Evolutionary conservation across 2,888 invertebrate species (phyloP), one percentile per base, ranked within the genome.

Genomic region (Zhuqinia jingwanae): DNA sequence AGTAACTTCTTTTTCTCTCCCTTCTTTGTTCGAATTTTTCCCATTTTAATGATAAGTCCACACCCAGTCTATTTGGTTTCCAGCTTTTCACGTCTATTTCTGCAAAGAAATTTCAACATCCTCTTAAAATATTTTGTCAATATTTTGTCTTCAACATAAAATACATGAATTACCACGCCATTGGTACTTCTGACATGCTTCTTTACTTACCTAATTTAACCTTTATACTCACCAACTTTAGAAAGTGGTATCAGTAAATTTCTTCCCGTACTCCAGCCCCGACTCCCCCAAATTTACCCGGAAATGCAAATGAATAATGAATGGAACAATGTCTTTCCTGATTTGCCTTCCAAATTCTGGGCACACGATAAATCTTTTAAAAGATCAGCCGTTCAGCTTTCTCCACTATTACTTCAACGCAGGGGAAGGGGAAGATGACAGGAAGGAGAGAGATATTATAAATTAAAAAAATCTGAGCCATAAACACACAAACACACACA

Each of bases 11-110:
- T 78, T 22, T 60, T 60, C 15, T 45, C 63, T 13, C 45, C 60
- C 63, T 78, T 78, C 30, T 25, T 45, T 25, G 63, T 30, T 42
- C 79, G 10, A n/a, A 65, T 20, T 30, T 79, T 79, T 13, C 79
- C 79, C 79, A 79, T 79, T 20, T 47, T 47, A 6, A 36, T 17
- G 15, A 30, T 15, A 25, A 11, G 25, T 25, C n/a, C n/a, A n/a
- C n/a, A n/a, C n/a, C n/a, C n/a, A n/a, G n/a, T n/a, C n/a, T n/a
- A n/a, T n/a, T n/a, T n/a, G 25, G 10, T 25, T 22, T 11, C 10
- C 10, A 58, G 22, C 56, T 22, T 56, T 56, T 56, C 17, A 20
- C 2, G n/a, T 2, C 20, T 1, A 2, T 47, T 17, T 2, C 20
- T 56, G 17, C 53, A 56, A 56, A n/a, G 1, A 13, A 56, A n/a